phyloP scores from a whole-genome alignment of 2,113 vertebrate species.

The Calypte anna region DNA sequence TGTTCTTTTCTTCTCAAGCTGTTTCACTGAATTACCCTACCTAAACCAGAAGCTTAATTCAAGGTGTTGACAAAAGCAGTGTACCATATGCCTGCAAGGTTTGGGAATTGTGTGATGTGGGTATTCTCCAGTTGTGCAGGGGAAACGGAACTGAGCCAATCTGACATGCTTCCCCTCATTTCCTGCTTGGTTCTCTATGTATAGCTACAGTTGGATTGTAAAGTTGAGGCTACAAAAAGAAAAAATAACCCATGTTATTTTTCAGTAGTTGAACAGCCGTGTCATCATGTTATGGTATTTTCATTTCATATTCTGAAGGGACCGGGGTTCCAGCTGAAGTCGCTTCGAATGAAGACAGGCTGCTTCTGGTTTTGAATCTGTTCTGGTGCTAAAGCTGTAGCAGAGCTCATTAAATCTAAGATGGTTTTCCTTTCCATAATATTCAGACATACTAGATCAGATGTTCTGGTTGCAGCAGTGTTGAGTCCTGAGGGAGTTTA shows the following conservation, averaged over 20 bases:
- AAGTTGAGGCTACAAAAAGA: not conserved
- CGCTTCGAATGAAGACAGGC: not conserved
- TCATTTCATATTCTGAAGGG: not conserved
- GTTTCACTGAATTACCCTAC: not conserved
- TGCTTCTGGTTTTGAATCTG: not conserved
- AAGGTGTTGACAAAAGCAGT: rapidly evolving
- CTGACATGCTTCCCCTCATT: not conserved
- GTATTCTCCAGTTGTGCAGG: not conserved
- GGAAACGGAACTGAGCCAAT: not conserved
- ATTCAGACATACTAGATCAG: not conserved
- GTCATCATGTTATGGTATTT: not conserved
- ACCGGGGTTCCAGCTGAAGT: not conserved
- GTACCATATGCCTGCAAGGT: rapidly evolving
- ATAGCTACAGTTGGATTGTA: not conserved
- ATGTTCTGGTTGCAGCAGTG: not conserved
- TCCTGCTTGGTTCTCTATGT: not conserved
- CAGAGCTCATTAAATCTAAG: not conserved
- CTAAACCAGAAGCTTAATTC: not conserved
- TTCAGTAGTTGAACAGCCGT: too few relatives aligned
- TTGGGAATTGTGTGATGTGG: not conserved
- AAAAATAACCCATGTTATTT: not conserved
- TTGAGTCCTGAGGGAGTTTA: not conserved
- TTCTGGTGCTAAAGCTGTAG: not conserved
- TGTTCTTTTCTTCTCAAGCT: not conserved
- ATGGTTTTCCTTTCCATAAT: not conserved